Evolutionary conservation across 2,888 invertebrate species (phyloP).

Genomic region (Cryptus armator): DNA sequence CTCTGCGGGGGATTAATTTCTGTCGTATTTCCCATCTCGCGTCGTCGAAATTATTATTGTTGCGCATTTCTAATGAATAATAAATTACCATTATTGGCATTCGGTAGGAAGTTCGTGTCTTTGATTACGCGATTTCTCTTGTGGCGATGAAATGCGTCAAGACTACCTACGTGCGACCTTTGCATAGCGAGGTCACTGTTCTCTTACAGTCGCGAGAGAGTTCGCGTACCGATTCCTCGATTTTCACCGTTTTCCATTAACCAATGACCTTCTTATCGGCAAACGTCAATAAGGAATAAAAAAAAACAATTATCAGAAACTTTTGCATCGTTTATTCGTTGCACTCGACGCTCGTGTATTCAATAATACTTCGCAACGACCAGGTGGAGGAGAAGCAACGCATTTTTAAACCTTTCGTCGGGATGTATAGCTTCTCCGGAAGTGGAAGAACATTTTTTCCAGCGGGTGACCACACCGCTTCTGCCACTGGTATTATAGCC

Average conservation of each 20-base stretch:
- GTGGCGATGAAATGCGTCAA: conserved; percentile 18
- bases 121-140: conserved; percentile 25
- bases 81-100: too few species aligned
- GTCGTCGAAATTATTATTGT: too few species aligned
- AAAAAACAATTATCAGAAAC: background rate
- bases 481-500: conserved; percentile 11
- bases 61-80: too few species aligned
- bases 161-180: conserved; percentile 16
- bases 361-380: background rate
- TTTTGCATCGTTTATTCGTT: background rate
- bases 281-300: background rate
- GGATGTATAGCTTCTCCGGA: conserved; percentile 1
- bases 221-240: conserved; percentile 26
- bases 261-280: conserved; percentile 31
- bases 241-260: conserved; percentile 45
- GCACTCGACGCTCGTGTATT: too few species aligned
- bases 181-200: too few species aligned
- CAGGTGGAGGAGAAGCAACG: background rate
- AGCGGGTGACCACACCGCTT: background rate
- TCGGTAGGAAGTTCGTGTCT: background rate
- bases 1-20: too few species aligned
- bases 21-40: too few species aligned
- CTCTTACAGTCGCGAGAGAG: background rate
- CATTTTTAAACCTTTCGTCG: background rate
- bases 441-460: conserved; percentile 17